phyloP scores from a whole-genome alignment of 2,888 invertebrate genomes.

The Cerastis rubricosa region DNA sequence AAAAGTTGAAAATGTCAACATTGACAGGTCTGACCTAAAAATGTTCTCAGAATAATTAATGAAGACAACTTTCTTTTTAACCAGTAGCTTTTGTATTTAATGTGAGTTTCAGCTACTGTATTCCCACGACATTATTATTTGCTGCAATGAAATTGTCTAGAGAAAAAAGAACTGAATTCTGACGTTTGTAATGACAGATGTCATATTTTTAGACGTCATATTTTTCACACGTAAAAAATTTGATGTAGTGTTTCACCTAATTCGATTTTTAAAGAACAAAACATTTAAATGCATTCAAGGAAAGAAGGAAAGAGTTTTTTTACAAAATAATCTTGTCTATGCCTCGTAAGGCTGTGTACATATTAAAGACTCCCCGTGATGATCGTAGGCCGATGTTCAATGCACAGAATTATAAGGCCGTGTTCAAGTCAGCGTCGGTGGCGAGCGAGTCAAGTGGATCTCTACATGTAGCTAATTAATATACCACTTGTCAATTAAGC shows the following conservation, averaged over 20 bases:
- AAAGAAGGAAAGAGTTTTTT: background rate
- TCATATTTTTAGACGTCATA: constrained; percentile 27
- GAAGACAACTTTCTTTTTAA: constrained; percentile 60
- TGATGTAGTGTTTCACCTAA: background rate
- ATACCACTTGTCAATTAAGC: constrained; percentile 68
- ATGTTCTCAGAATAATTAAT: constrained; percentile 59
- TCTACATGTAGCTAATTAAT: constrained; percentile 65
- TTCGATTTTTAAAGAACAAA: background rate
- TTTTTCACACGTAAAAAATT: background rate
- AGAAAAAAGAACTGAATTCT: constrained; percentile 1
- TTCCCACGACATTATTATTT: constrained; percentile 51
- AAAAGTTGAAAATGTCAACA: constrained; percentile 62
- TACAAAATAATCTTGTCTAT: constrained; percentile 34
- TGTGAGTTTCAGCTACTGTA: constrained; percentile 52
- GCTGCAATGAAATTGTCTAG: background rate
- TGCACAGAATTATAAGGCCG: constrained; percentile 69
- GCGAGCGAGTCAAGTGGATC: constrained; percentile 69
- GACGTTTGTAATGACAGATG: constrained; percentile 50
- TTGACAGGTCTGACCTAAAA: constrained; percentile 63
- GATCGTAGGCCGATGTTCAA: constrained; percentile 70
- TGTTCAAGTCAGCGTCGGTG: constrained; percentile 63
- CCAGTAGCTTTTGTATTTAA: constrained; percentile 54
- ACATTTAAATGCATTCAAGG: background rate
- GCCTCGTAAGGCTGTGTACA: constrained; percentile 47
- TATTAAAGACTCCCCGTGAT: constrained; percentile 71